Conservation (phyloP, 2,888 invertebrate genomes). For the Syrphus vitripennis region DNA sequence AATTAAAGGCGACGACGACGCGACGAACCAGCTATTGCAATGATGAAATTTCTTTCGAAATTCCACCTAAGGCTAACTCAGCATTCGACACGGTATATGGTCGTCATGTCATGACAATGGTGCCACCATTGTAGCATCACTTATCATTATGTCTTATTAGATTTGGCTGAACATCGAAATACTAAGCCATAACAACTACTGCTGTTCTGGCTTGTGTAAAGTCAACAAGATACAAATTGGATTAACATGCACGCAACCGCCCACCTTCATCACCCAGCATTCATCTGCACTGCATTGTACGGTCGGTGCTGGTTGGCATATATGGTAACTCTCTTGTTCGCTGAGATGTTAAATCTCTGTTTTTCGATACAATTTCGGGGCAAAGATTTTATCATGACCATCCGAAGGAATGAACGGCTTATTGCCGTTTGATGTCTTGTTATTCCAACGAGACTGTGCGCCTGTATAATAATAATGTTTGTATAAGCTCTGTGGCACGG, state of each 20-base stretch:
- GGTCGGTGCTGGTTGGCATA: background rate
- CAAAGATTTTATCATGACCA: slow-evolving; percentile 44
- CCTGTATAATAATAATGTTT: background rate
- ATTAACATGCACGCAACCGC: slow-evolving; percentile 65
- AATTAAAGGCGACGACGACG: background rate
- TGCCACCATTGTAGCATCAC: slow-evolving; percentile 54
- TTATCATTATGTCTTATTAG: slow-evolving; percentile 69
- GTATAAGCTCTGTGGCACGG: background rate
- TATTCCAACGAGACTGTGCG: background rate
- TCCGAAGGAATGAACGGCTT: slow-evolving; percentile 9
- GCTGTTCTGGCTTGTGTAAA: slow-evolving; percentile 47
- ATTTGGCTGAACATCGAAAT: slow-evolving; percentile 15
- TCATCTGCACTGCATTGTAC: background rate
- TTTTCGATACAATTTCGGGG: slow-evolving; percentile 51
- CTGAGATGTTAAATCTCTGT: slow-evolving; percentile 15
- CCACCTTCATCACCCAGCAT: slow-evolving; percentile 52
- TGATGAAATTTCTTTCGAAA: slow-evolving; percentile 13
- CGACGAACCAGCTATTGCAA: too few species aligned
- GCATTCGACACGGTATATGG: background rate
- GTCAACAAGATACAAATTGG: slow-evolving; percentile 68
- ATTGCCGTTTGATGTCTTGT: slow-evolving; percentile 30
- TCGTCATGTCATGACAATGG: slow-evolving; percentile 16
- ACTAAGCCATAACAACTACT: background rate
- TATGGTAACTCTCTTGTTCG: slow-evolving; percentile 16
- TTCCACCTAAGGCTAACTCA: background rate